These are phyloP conservation scores for Nannospalax galili DNA, from an alignment of 2,113 vertebrate genomes.

Conservation along the genomic window DNA sequence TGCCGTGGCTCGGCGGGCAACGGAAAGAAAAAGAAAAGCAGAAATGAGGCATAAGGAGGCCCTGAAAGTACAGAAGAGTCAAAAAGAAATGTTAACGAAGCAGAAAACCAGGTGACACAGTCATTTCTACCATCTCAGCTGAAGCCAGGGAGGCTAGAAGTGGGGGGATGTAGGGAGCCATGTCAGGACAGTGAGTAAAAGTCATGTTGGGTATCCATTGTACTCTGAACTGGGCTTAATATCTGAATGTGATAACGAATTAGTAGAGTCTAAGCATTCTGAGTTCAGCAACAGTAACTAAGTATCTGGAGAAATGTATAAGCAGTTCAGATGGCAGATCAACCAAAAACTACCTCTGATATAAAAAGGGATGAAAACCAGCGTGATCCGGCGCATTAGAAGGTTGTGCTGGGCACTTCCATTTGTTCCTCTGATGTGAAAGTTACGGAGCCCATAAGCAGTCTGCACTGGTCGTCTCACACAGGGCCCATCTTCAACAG, in stretches of 20 bases:
- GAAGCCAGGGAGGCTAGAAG: background rate
- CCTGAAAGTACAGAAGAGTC: slow-evolving; percentile 90
- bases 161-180: background rate
- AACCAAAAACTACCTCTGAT: slow-evolving; percentile 6
- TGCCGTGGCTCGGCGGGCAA: slow-evolving; percentile 85
- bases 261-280: background rate
- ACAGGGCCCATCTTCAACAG: background rate
- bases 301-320: slow-evolving; percentile 28
- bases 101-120: slow-evolving; percentile 86
- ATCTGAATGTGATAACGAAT: background rate
- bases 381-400: background rate
- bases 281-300: background rate
- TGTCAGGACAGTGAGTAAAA: background rate
- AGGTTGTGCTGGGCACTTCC: background rate
- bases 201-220: background rate
- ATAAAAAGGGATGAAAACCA: background rate
- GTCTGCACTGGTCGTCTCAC: slow-evolving; percentile 21
- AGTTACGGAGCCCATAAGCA: background rate
- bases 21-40: slow-evolving; percentile 90
- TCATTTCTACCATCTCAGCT: background rate
- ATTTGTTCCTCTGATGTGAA: background rate
- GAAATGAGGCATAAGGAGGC: slow-evolving; percentile 91
- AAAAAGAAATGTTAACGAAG: slow-evolving; percentile 86
- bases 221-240: slow-evolving; percentile 20
- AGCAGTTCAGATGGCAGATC: background rate